Evolutionary conservation across 1,140 invertebrate genomes (phyloP), one percentile per base, ranked within the genome.

Genomic region (Procambarus virginalis): DNA sequence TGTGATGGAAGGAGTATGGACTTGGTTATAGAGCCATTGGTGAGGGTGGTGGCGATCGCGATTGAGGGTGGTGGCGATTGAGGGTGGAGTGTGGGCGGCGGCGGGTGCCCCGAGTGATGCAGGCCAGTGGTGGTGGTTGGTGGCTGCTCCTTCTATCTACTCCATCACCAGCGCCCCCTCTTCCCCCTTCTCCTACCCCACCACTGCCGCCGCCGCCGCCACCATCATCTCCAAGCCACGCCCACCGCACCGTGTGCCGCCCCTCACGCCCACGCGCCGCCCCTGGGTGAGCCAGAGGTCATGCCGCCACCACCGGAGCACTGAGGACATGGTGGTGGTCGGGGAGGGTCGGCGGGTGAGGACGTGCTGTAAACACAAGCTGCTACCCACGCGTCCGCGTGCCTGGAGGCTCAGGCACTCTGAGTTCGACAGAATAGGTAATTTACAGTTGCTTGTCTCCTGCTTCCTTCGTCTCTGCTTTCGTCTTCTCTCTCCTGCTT

Each of bases 391-490:
- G 20, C 51, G 84, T 20, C 84, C 84, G 8, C 75, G 73, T 8
- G 84, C 84, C 10, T 86, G 84, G 84, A 76, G 84, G 34, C 84
- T 86, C 75, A n/a, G 22, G 17, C 84, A 86, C 75, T 77, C 73
- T 2, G 75, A 86, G 84, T 86, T 86, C 84, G 84, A 86, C 84
- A 77, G 73, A 4, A 86, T 81, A 81, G 79, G 79, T 81, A 81
- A 81, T 55, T n/a, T 34, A 10, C 20, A 10, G 17, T 22, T 64
- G 76, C 76, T 51, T 48, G 45, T 22, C 45, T 55, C 8, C 51
- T 55, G 5, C 10, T 17, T 22, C 4, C 75, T 48, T 76, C 4
- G 0, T 76, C 5, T 17, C 45, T 45, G 22, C 34, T 77, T 77
- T 5, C 75, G 46, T 77, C 2, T 5, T 55, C 2, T 55, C 6